Evolutionary conservation across 2,113 vertebrate species (phyloP), one percentile per base, ranked within the genome.

Genomic region (Morone chrysops): DNA sequence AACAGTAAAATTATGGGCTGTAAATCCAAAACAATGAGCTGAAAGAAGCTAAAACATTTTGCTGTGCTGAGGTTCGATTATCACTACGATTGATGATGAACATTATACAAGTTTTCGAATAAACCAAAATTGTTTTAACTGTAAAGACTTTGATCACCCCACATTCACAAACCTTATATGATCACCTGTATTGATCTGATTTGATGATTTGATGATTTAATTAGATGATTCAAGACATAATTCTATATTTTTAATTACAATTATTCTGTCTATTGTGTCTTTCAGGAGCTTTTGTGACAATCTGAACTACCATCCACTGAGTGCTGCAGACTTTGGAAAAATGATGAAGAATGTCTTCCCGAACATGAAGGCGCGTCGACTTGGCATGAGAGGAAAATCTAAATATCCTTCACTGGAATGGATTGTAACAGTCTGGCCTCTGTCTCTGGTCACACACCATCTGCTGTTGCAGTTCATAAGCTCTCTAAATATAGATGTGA

Each of bases 271-370:
- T 70, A 11, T 73, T 16, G 0, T 90, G 31, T 78, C 36, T 90
- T 85, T 59, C 89, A 86, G 93, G 86, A 93, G 92, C 83, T 94
- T 93, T 81, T 99, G 98, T 95, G 98, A 99, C 96, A 99, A 99
- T 97, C 97, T 99, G 79, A 97, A 96, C 90, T 99, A 99, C 92
- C 98, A 99, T 81, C 97, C 98, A 41, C 95, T 99, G 94, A 99
- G 98, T 92, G 97, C 98, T 82, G 98, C 98, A 76, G 98, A 99
- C 93, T 99, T 99, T 84, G 98, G 98, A 80, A 99, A 99, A 95
- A 99, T 99, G 91, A 99, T 99, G 98, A 99, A 99, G 95, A 99
- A 99, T 18, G 97, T 99, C 87, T 99, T 99, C 95, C 98, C 98
- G 54, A 99, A 99, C 93, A 99, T 99, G 98, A 99, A 99, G 95